Conservation (phyloP, 2,797 vertebrate species). For the Scolopax rusticola region DNA sequence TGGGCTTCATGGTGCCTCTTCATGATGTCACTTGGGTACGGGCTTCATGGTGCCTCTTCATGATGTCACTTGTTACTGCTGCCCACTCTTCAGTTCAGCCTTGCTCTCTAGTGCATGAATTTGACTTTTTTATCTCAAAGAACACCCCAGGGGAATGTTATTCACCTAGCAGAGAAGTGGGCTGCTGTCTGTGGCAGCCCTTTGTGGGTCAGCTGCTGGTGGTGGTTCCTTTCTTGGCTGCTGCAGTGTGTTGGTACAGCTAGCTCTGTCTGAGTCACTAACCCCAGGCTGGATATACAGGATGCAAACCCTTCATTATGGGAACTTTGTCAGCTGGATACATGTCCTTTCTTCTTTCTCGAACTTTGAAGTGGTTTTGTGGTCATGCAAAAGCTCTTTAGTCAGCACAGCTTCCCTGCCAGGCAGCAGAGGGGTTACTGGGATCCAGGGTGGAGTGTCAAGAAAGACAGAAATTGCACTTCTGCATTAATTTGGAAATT, state of each 20-base stretch:
- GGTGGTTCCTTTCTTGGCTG: not conserved
- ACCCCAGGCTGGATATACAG: not conserved
- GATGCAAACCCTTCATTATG: not conserved
- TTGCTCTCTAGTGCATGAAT: accelerated
- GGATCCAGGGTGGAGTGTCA: not conserved
- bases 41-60: not conserved
- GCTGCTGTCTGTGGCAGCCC: not conserved
- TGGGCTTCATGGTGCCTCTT: not conserved
- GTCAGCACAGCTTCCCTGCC: not conserved
- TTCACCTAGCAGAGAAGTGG: not conserved
- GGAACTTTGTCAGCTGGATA: constrained; percentile 1
- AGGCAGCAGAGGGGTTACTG: not conserved
- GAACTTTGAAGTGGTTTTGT: not conserved
- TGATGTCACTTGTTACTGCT: not conserved
- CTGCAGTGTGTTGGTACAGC: not conserved
- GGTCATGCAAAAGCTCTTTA: not conserved
- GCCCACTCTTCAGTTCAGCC: not conserved
- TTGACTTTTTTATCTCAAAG: not conserved
- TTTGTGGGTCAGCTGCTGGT: not conserved
- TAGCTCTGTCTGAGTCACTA: not conserved
- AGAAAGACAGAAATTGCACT: not conserved
- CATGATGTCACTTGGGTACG: not conserved
- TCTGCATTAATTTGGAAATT: not conserved
- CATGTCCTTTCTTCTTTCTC: not conserved
- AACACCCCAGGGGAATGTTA: not conserved